Evolutionary conservation across 2,113 vertebrate genomes (phyloP).

Genomic region (Indicator maculatus): DNA sequence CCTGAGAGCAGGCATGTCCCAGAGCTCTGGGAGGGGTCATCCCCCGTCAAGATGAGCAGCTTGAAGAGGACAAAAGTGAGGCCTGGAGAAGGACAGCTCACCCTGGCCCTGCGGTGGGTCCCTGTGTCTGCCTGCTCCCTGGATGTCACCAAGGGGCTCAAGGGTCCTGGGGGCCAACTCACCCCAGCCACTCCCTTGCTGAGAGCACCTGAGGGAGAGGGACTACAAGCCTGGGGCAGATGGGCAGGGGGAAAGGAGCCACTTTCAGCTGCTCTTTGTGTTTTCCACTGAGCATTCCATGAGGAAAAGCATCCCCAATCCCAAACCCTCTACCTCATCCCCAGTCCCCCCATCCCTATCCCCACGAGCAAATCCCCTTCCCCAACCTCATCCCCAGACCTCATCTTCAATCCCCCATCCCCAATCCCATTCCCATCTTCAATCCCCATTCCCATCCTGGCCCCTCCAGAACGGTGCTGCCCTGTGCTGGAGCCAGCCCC

Average conservation of each 20-base stretch:
- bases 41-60: neutral
- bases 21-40: neutral
- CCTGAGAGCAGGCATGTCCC: rapidly evolving
- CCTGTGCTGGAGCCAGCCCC: neutral
- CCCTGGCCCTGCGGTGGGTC: neutral
- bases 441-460: neutral
- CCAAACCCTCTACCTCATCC: neutral
- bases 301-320: neutral
- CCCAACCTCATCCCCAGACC: neutral
- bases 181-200: rapidly evolving
- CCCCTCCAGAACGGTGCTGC: neutral
- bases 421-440: neutral
- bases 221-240: conserved; percentile 28
- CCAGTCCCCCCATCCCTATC: too few species aligned
- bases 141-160: rapidly evolving
- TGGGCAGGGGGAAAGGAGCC: conserved; percentile 26
- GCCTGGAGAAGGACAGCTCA: neutral
- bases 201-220: neutral
- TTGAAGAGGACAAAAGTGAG: neutral
- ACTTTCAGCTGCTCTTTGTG: conserved; percentile 55
- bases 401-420: neutral
- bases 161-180: neutral
- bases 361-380: too few species aligned
- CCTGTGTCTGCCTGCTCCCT: rapidly evolving
- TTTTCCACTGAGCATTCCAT: conserved; percentile 17